phyloP scores from a whole-genome alignment of 37 sponge, comb jelly and placozoan genomes.

The Sycon ciliatum region DNA sequence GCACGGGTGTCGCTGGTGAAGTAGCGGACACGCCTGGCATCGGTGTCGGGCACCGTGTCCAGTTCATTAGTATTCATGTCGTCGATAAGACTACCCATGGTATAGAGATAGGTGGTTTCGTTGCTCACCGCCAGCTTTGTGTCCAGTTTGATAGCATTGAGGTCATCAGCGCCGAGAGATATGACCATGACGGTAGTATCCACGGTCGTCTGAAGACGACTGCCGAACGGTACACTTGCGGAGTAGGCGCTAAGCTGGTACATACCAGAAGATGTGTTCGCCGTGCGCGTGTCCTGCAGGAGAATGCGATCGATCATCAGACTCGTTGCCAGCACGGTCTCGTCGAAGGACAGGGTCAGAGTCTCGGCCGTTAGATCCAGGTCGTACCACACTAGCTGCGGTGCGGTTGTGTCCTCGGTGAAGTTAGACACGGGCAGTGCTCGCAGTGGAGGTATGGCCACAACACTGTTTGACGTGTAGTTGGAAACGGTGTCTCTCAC shows the following conservation, averaged over 20 bases:
- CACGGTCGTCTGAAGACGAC: slow-evolving; percentile 42
- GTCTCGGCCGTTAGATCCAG: slow-evolving; percentile 47
- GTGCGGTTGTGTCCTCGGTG: slow-evolving; percentile 56
- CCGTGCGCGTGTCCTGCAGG: slow-evolving; percentile 60
- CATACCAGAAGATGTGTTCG: slow-evolving; percentile 43
- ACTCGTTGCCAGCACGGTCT: slow-evolving; percentile 46
- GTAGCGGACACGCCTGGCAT: slow-evolving; percentile 1
- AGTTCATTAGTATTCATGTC: slow-evolving; percentile 45
- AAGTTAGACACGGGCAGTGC: slow-evolving; percentile 42
- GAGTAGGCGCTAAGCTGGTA: slow-evolving; percentile 76
- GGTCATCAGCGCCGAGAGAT: slow-evolving; percentile 50
- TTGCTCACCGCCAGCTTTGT: slow-evolving; percentile 34
- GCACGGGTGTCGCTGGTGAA: slow-evolving; percentile 45
- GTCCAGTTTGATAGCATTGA: slow-evolving; percentile 79
- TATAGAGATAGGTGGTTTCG: slow-evolving; percentile 34
- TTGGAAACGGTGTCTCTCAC: slow-evolving; percentile 54
- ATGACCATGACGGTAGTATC: slow-evolving; percentile 56
- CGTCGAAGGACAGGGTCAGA: slow-evolving; percentile 58
- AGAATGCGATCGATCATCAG: slow-evolving; percentile 46
- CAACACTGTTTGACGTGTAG: slow-evolving; percentile 35
- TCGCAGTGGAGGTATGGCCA: slow-evolving; percentile 19
- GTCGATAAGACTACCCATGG: slow-evolving; percentile 15
- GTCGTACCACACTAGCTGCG: slow-evolving; percentile 37
- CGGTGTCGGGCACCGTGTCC: not conserved
- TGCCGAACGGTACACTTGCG: slow-evolving; percentile 50